Evolutionary conservation across 2,797 vertebrate species (phyloP).

Genomic region (Sarcophilus harrisii): DNA sequence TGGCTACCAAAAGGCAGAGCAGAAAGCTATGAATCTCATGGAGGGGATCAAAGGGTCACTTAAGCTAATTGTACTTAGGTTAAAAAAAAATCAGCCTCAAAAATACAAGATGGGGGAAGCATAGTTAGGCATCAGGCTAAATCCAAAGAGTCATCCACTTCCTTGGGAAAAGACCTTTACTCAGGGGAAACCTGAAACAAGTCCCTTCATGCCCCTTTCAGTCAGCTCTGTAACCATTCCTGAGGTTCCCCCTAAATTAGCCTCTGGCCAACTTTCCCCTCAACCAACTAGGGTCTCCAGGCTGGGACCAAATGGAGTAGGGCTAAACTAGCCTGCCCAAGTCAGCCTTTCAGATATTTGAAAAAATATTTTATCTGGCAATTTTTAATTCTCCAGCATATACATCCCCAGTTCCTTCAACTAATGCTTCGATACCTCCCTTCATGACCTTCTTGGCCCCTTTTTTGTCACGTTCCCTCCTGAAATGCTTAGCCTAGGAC

Average conservation of each 20-base stretch:
- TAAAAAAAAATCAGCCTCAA: too few relatives aligned
- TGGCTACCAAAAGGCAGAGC: background rate
- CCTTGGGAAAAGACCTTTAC: background rate
- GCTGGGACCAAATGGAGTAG: background rate
- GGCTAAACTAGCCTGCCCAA: too few relatives aligned
- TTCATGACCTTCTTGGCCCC: background rate
- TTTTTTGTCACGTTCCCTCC: background rate
- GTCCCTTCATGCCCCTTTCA: background rate
- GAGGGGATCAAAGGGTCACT: background rate
- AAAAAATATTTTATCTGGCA: background rate
- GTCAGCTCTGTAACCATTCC: background rate
- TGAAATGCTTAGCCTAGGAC: background rate
- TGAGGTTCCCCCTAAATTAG: background rate
- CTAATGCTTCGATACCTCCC: background rate
- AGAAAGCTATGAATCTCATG: background rate
- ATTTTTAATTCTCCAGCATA: background rate
- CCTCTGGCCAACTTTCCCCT: background rate
- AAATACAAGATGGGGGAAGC: too few relatives aligned
- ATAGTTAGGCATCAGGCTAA: too few relatives aligned
- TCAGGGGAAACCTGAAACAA: background rate
- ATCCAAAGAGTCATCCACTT: background rate
- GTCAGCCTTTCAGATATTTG: background rate
- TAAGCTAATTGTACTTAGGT: background rate
- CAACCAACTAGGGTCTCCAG: background rate
- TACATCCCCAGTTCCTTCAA: background rate